Evolutionary conservation across 2,888 invertebrate species (phyloP).

Genomic region (Papilio gigon): DNA sequence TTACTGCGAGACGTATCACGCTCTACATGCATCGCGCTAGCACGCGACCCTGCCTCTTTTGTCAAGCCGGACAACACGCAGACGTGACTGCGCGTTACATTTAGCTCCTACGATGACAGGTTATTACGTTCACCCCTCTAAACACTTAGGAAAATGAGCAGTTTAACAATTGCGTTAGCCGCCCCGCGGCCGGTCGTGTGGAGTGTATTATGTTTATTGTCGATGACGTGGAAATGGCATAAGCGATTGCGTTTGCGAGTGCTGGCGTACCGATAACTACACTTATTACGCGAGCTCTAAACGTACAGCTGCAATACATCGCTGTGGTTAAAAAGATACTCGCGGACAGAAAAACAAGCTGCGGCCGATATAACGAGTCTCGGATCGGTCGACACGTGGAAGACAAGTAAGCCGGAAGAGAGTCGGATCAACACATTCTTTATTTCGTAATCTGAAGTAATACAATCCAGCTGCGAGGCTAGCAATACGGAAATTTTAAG

Average conservation of each 20-base stretch:
- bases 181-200: conserved; percentile 62
- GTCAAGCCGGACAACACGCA: conserved; percentile 49
- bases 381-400: conserved; percentile 32
- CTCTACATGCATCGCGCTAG: conserved; percentile 58
- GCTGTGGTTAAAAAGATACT: conserved; percentile 35
- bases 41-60: conserved; percentile 65
- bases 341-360: conserved; percentile 51
- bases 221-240: conserved; percentile 58
- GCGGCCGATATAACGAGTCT: conserved; percentile 43
- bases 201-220: conserved; percentile 56
- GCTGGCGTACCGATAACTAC: conserved; percentile 51
- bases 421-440: conserved; percentile 66
- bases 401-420: conserved; percentile 52
- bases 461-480: conserved; percentile 74
- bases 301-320: conserved; percentile 49
- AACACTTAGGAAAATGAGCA: conserved; percentile 52
- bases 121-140: conserved; percentile 51
- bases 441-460: conserved; percentile 74
- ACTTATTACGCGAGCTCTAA: conserved; percentile 51
- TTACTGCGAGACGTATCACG: conserved; percentile 67
- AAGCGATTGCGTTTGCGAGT: conserved; percentile 53
- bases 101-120: conserved; percentile 49
- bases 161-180: conserved; percentile 55
- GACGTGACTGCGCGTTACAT: conserved; percentile 45
- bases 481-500: conserved; percentile 49